These are phyloP conservation scores for Ahaetulla prasina DNA, from an alignment of 2,113 vertebrate species.

Conservation along the genomic window DNA sequence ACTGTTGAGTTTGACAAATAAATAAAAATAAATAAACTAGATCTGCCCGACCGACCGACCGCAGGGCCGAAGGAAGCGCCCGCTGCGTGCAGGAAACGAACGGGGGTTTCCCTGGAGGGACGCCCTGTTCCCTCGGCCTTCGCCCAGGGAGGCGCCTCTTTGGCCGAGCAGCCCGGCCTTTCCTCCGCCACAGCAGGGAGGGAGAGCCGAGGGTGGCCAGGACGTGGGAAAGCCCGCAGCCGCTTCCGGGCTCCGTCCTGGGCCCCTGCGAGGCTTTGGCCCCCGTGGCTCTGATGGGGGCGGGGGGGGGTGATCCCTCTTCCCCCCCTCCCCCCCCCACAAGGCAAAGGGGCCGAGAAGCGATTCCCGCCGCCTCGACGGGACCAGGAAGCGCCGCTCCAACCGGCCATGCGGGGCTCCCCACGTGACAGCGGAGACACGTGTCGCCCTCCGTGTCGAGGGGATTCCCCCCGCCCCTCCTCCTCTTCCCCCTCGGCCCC, in stretches of 20 bases:
- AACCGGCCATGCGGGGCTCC: not conserved
- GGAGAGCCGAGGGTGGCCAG: not conserved
- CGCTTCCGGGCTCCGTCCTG: too few species aligned
- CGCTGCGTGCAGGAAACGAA: too few species aligned
- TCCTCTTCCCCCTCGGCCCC: too few species aligned
- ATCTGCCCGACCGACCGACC: too few species aligned
- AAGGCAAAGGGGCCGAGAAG: not conserved
- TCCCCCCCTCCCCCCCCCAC: too few species aligned
- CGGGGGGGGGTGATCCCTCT: too few species aligned
- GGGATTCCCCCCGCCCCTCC: not conserved
- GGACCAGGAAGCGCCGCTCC: not conserved
- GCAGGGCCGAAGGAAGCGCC: too few species aligned
- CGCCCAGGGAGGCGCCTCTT: not conserved
- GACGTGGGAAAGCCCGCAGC: too few species aligned
- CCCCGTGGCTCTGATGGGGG: too few species aligned
- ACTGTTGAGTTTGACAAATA: too few species aligned
- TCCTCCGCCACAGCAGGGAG: not conserved
- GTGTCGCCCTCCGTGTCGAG: not conserved
- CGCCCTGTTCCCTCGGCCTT: not conserved
- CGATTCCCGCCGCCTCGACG: not conserved
- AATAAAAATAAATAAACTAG: too few species aligned
- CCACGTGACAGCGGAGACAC: not conserved
- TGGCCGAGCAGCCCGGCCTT: constrained; percentile 6
- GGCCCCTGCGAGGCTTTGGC: too few species aligned
- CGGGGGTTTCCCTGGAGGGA: not conserved